Evolutionary conservation across 2,888 invertebrate species (phyloP).

Genomic region (Kryphioiulus occultus): DNA sequence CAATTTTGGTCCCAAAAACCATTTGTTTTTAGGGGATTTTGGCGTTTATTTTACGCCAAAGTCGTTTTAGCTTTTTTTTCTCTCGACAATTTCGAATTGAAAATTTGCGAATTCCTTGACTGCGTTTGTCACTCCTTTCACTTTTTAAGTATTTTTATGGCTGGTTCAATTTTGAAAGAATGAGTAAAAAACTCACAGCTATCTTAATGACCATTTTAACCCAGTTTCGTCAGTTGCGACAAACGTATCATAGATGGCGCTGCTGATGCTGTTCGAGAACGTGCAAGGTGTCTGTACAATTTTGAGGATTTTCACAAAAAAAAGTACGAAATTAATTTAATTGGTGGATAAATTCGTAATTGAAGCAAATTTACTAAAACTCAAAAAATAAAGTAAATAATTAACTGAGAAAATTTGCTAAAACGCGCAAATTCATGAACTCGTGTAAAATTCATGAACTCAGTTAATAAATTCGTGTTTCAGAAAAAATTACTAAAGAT

Average conservation of each 20-base stretch:
- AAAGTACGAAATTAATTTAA: too few relatives aligned
- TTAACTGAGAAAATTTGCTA: too few relatives aligned
- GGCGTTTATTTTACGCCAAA: neutral
- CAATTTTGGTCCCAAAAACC: neutral
- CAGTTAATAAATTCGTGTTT: too few relatives aligned
- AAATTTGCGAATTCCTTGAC: neutral
- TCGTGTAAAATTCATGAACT: too few relatives aligned
- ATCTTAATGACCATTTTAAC: neutral
- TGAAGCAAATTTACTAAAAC: too few relatives aligned
- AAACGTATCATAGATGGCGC: neutral
- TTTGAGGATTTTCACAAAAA: too few relatives aligned
- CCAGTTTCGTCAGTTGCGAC: neutral
- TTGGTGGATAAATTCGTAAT: too few relatives aligned
- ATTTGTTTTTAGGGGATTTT: constrained; percentile 10
- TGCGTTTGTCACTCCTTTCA: neutral
- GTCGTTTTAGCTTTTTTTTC: neutral
- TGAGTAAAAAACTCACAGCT: neutral
- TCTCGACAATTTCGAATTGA: neutral
- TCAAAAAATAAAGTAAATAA: too few relatives aligned
- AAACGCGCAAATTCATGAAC: too few relatives aligned
- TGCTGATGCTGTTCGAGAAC: too few relatives aligned
- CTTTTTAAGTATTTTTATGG: neutral
- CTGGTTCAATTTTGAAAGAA: neutral
- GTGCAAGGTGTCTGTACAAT: too few relatives aligned
- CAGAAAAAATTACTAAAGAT: too few relatives aligned